These are phyloP conservation scores for Nebria salina DNA, from an alignment of 2,888 invertebrate genomes.

Conservation along the genomic window DNA sequence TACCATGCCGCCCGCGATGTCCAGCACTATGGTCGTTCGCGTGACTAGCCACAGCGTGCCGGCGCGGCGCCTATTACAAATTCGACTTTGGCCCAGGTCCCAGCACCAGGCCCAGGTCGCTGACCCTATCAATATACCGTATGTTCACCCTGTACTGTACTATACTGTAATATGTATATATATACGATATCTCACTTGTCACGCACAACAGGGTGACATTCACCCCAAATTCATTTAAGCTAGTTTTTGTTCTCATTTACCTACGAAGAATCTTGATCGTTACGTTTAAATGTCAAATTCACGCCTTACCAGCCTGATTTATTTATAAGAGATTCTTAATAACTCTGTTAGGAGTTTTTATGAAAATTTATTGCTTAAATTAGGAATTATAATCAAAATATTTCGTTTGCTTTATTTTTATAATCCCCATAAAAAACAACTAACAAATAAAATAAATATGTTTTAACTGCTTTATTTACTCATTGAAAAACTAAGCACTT, in stretches of 20 bases:
- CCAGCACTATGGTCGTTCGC: background rate
- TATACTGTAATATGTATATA: background rate
- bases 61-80: constrained; percentile 2
- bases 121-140: constrained; percentile 13
- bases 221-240: background rate
- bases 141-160: constrained; percentile 2
- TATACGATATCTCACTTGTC: constrained; percentile 1
- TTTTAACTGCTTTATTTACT: too few species aligned
- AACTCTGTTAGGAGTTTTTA: too few species aligned
- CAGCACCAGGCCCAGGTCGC: constrained; percentile 7
- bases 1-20: background rate
- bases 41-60: background rate
- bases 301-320: background rate
- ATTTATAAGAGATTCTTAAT: background rate
- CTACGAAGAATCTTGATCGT: background rate
- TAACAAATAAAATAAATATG: too few species aligned
- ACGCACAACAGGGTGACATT: constrained; percentile 20
- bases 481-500: too few species aligned
- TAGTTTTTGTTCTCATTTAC: background rate
- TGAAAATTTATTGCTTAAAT: too few species aligned
- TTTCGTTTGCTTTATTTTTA: too few species aligned
- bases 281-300: background rate
- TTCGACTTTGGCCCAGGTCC: constrained; percentile 15
- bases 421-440: too few species aligned
- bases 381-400: too few species aligned